Base-by-base conservation (phyloP, 2,888 invertebrate species). In the Lasioglossum calceatum region DNA sequence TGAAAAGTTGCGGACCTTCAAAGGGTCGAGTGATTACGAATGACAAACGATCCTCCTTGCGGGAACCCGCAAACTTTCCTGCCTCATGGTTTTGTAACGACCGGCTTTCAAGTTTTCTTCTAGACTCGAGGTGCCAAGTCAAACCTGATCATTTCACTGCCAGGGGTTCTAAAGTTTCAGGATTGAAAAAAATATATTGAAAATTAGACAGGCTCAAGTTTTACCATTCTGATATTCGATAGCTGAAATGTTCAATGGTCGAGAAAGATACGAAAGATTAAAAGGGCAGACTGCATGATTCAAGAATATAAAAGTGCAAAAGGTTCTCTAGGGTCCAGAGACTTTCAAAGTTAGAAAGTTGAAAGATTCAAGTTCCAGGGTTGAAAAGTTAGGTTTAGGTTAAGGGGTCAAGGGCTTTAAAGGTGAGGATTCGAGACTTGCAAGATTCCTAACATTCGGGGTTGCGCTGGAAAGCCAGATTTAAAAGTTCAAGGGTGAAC, bases 21-120 rank as follows among this genome's bases (percentile, higher is more conserved):
- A 16, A 50, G 27, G 14, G 23, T 16, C 61, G 50, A 54, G 10
- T 81, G 23, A 12, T 42, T 44, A 16, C 77, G 36, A 77, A 50
- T 77, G 67, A 77, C 23, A 71, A 44, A 39, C 72, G n/a, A 72
- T 64, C 44, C 32, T 73, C n/a, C 58, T 36, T 14, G 10, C n/a
- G 16, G 10, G 19, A 19, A 73, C 4, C 10, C 64, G 36, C 16
- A 19, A 70, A 39, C 23, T 70, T 70, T 70, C 36, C 36, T 10
- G 39, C 39, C 19, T 39, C 39, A 7, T 3, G 19, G 10, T 70
- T 70, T 39, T 39, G 23, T 36, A 70, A 23, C 39, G 19, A 10
- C 70, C 36, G 32, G 39, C 32, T 23, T 39, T 10, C 19, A 8
- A 19, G 39, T 19, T 23, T 39, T 8, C 27, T 27, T 54, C 54